A percentile compares a stretch with the other conserved stretches of the same genome.
Conservation (phyloP, 2,113 vertebrate genomes). For the Etheostoma cragini region DNA sequence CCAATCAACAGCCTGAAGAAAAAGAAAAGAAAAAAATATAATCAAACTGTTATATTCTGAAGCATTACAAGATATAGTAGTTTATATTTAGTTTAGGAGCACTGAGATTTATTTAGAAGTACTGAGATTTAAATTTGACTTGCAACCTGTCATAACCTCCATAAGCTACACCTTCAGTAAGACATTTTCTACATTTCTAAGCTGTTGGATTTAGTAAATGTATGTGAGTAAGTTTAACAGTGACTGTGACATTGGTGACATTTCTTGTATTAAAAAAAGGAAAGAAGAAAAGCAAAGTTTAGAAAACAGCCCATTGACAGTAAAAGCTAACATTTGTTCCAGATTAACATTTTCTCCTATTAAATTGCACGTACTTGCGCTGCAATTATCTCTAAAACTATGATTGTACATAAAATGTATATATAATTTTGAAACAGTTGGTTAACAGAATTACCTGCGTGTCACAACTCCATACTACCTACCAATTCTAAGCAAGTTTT, state of each 20-base stretch:
- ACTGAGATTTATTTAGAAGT: background rate
- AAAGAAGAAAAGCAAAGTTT: too few species aligned
- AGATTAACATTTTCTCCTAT: background rate
- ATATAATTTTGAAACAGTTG: too few species aligned
- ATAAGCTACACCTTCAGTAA: background rate
- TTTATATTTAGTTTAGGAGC: background rate
- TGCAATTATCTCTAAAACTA: background rate
- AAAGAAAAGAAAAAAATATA: constrained; percentile 2
- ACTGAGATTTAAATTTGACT: background rate
- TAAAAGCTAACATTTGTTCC: background rate
- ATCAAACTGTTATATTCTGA: background rate
- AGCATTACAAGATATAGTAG: background rate
- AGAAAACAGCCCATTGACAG: background rate
- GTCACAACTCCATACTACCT: too few species aligned
- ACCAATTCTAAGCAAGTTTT: too few species aligned
- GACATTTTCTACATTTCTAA: background rate
- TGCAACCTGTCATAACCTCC: background rate
- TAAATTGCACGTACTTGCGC: background rate
- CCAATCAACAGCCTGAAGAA: constrained; percentile 91
- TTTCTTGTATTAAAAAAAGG: background rate
- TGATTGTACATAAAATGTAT: too few species aligned
- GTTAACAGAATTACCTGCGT: too few species aligned
- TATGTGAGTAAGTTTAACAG: constrained; percentile 22
- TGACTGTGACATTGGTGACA: background rate
- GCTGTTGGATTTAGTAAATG: constrained; percentile 29